Evolutionary conservation across 2,888 invertebrate genomes (phyloP), one percentile per base, ranked within the genome.

Genomic region (Drosophila sordidula): DNA sequence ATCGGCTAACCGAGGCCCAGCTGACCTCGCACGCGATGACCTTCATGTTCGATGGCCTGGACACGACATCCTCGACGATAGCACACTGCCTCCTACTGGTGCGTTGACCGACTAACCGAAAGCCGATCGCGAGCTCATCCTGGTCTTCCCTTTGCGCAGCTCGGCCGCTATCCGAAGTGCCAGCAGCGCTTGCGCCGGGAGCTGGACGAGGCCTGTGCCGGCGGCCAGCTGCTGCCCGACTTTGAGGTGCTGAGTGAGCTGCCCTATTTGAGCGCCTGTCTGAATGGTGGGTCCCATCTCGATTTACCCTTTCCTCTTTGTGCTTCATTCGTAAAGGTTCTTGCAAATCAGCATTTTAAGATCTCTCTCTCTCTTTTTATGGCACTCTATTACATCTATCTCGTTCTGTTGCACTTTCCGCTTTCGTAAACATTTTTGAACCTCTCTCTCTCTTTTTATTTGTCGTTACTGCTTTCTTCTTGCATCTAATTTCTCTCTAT

Each of bases 11-110:
- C 8, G 72, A 87, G 4, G 36, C 62, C 3, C 88, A 91, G 16
- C 54, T 92, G 22, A 80, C 85, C 2, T 90, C 91, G 1, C 91
- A 91, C 69, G 80, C 90, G 4, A 90, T 92, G 82, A 91, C 92
- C 16, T 92, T 92, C 52, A 87, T 92, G 67, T 76, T 92, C 12
- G 92, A 92, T 64, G 92, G 92, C 9, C 80, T 91, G 46, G 92
- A 92, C 62, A 92, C 92, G 12, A 90, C 92, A 3, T 90, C 91
- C 22, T 76, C 87, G 6, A 81, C 87, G 0, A 89, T 92, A 11
- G 77, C 90, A 0, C 90, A 90, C 41, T 91, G 91, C 18, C 74
- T 92, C 25, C 75, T 91, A 46, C 73, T 92, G 81, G 91, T 92
- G 57, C 73, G 64, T 61, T 29, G 0, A 18, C 4, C 1, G 1